Evolutionary conservation across 53 echinoderm and acorn worm genomes (phyloP).

Genomic region (Temnopleurus reevesii): DNA sequence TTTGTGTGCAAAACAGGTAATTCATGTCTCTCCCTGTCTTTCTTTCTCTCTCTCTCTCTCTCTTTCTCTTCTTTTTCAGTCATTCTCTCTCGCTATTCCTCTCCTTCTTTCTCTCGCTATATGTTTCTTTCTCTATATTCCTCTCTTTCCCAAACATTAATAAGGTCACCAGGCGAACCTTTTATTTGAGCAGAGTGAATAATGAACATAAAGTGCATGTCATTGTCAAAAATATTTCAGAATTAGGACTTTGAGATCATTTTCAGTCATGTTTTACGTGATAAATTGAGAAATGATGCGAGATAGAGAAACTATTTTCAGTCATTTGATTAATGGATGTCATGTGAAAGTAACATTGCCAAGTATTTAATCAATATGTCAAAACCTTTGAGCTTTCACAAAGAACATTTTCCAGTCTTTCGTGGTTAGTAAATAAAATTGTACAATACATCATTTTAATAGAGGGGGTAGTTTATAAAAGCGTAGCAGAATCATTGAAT

Average conservation of each 20-base stretch:
- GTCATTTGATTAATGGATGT: too few relatives aligned
- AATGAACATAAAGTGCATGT: neutral
- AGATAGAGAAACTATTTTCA: neutral
- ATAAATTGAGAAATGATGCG: neutral
- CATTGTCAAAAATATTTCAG: neutral
- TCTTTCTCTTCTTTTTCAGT: too few relatives aligned
- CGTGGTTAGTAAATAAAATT: neutral
- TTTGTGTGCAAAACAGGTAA: neutral
- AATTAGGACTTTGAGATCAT: neutral
- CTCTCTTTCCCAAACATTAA: neutral
- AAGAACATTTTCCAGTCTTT: neutral
- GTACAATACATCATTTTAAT: neutral
- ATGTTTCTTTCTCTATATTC: too few relatives aligned
- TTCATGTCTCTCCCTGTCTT: neutral
- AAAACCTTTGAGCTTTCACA: neutral
- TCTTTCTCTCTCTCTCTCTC: neutral
- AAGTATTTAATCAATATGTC: neutral
- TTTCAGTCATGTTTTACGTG: neutral
- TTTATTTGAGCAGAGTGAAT: neutral
- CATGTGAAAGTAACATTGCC: neutral
- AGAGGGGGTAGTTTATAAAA: constrained; percentile 15
- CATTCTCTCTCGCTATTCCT: too few relatives aligned
- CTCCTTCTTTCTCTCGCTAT: too few relatives aligned
- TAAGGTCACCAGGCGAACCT: too few relatives aligned
- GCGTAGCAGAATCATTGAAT: too few relatives aligned